These are phyloP conservation scores for Grapholita molesta DNA, from an alignment of 1,140 invertebrate genomes.

Conservation along the genomic window DNA sequence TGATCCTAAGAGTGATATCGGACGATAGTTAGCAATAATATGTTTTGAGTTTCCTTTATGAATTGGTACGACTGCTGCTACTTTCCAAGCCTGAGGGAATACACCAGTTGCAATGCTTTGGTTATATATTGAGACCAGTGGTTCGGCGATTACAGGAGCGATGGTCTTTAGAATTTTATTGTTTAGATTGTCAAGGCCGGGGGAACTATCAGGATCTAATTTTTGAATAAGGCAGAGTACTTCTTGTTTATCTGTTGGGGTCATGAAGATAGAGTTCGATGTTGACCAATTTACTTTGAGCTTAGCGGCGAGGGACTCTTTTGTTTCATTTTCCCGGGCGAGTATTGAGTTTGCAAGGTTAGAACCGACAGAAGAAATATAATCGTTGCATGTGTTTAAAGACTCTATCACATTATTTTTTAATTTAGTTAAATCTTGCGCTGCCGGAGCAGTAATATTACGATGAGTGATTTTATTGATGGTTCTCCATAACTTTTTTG, in stretches of 20 bases:
- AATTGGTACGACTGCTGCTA: slow-evolving; percentile 19
- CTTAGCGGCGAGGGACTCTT: neutral
- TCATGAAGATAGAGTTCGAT: neutral
- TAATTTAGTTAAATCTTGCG: slow-evolving; percentile 17
- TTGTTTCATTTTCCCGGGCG: neutral
- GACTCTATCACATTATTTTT: slow-evolving; percentile 22
- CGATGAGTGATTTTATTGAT: slow-evolving; percentile 19
- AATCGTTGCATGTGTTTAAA: neutral
- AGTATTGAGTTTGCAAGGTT: neutral
- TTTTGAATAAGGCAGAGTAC: neutral
- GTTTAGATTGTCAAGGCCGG: neutral
- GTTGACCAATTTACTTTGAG: neutral
- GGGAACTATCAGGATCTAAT: neutral
- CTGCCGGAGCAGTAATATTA: neutral
- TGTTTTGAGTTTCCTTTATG: too few species aligned
- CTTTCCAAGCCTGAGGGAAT: slow-evolving; percentile 28
- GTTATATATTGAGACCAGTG: slow-evolving; percentile 10
- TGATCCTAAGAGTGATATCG: slow-evolving; percentile 14
- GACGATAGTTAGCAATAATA: slow-evolving; percentile 19
- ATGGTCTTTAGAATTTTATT: neutral
- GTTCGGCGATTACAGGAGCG: neutral
- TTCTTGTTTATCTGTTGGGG: neutral
- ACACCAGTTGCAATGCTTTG: slow-evolving; percentile 24
- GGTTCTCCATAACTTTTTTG: neutral
- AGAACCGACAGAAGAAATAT: neutral